Evolutionary conservation across 2,113 vertebrate genomes (phyloP).

Genomic region (Antigone vipio): DNA sequence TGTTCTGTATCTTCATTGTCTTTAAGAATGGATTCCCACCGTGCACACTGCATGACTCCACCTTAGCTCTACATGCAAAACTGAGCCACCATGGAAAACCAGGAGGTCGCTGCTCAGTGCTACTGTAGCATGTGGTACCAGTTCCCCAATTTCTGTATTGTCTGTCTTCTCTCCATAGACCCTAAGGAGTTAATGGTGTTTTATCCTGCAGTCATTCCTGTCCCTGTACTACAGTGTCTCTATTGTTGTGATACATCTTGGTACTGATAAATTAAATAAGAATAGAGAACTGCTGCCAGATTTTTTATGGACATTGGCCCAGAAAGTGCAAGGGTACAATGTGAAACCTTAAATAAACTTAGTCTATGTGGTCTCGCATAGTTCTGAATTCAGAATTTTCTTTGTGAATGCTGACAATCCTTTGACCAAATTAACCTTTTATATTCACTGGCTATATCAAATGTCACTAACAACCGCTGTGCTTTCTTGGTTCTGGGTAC

Average conservation of each 20-base stretch:
- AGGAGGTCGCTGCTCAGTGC: background rate
- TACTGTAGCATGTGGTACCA: background rate
- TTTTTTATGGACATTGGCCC: background rate
- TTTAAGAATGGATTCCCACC: background rate
- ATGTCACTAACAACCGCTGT: accelerated
- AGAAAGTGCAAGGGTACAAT: background rate
- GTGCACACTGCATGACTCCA: accelerated
- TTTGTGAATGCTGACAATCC: background rate
- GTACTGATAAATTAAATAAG: background rate
- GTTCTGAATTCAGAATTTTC: background rate
- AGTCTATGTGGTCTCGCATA: background rate
- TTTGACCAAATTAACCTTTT: background rate
- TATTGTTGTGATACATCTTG: background rate
- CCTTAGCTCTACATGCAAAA: background rate
- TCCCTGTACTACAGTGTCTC: background rate
- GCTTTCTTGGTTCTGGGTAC: background rate
- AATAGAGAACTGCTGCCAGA: background rate
- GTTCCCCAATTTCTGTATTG: background rate
- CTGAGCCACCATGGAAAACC: background rate
- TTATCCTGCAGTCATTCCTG: background rate
- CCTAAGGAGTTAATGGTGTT: background rate
- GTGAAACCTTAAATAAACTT: background rate
- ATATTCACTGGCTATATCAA: background rate
- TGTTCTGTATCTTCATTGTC: background rate
- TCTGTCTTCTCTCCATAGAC: background rate